Evolutionary conservation across 2,888 invertebrate species (phyloP).

Genomic region (Cheilosia vernalis): DNA sequence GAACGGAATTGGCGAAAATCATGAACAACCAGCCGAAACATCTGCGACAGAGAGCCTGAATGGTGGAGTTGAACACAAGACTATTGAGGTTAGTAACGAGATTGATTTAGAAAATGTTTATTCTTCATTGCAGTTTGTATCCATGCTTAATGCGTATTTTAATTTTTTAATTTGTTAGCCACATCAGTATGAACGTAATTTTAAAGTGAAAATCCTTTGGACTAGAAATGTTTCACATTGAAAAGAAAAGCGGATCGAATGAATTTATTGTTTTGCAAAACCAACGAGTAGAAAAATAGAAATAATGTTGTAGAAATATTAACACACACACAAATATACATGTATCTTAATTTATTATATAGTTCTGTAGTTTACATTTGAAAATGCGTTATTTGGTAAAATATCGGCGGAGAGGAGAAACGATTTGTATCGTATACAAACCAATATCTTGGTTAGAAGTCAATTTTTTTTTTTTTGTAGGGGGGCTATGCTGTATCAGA

Average conservation of each 20-base stretch:
- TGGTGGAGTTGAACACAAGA: constrained; percentile 76
- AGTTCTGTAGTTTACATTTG: constrained; percentile 5
- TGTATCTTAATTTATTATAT: not conserved
- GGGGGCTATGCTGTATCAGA: no score
- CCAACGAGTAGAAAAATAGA: constrained; percentile 11
- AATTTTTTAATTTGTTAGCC: constrained; percentile 34
- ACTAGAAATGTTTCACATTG: constrained; percentile 24
- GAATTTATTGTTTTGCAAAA: not conserved
- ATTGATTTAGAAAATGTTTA: not conserved
- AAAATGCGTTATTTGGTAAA: no score
- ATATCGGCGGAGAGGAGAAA: no score
- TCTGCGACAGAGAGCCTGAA: constrained; percentile 77
- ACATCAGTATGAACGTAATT: constrained; percentile 39
- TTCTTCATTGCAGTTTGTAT: not conserved
- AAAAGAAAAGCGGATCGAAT: not conserved
- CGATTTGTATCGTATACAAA: no score
- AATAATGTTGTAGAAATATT: not conserved
- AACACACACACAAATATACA: constrained; percentile 9
- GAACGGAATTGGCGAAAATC: constrained; percentile 77
- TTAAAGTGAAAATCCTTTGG: constrained; percentile 60
- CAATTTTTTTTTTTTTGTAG: no score
- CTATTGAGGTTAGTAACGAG: constrained; percentile 72
- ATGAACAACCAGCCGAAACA: constrained; percentile 76
- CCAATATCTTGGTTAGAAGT: no score
- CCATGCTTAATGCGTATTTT: constrained; percentile 3